Base-by-base conservation (phyloP, 2,113 vertebrate genomes). In the pig (Sus scrofa) region DNA sequence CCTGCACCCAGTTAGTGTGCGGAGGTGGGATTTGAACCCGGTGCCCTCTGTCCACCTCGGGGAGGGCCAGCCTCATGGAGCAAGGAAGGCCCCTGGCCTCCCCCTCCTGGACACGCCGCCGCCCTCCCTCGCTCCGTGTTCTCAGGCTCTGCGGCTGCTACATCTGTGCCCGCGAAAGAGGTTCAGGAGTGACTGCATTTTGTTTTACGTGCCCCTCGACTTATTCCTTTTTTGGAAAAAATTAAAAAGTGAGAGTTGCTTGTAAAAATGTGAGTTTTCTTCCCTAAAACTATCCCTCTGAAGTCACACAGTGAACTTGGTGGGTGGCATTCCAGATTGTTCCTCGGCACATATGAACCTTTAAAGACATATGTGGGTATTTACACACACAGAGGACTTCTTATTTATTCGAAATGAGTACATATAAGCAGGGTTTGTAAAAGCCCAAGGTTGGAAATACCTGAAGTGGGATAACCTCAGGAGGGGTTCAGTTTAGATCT, bases 11-110 rank as follows among this genome's bases (percentile, higher is more conserved):
- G 1, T 22, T 6, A 15, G 84, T 9, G 27, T 22, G 2, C 13
- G 0, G 13, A n/a, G 37, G 4, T 0, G 1, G 15, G 63, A 9
- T 22, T 7, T 30, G 34, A 73, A 7, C 3, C 60, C 4, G 88
- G 39, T 14, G 16, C 22, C 3, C 26, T 27, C 30, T 20, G 12
- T 39, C 26, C 56, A 22, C 4, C 4, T 11, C 14, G 18, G 58
- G 92, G 54, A n/a, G 10, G 32, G 74, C 37, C 0, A 0, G 18
- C 15, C 50, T 58, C 2, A 1, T 0, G 7, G 56, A 24, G 34
- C 52, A 30, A 19, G 26, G 60, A 4, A 6, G 18, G 22, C 30
- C 39, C 32, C n/a, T 2, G 50, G 50, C 22, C 16, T 50, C 81
- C 30, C 22, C 60, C 81, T 10, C 24, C 1, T 0, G 0, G 65